Conservation (phyloP, 1,140 invertebrate species). For the Calephelis virginiensis region DNA sequence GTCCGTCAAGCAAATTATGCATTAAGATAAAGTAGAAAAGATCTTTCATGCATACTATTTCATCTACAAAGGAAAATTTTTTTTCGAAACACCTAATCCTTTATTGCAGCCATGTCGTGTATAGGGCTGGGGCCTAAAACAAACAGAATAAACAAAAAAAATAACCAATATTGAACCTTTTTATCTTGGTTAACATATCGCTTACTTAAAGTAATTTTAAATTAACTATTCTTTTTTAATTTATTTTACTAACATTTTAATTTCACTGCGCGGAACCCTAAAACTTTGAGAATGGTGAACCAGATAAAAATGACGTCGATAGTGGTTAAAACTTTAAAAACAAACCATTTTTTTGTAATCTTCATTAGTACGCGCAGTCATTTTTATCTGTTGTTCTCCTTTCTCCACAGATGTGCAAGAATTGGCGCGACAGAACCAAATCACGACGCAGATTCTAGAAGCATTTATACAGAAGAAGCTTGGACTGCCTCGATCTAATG, state of each 20-base stretch:
- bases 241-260: background rate
- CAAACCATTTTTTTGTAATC: background rate
- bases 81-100: too few relatives aligned
- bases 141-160: too few relatives aligned
- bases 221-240: background rate
- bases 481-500: slow-evolving; percentile 64
- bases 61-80: too few relatives aligned
- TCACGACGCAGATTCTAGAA: slow-evolving; percentile 85
- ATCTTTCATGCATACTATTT: too few relatives aligned
- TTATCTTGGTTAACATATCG: background rate
- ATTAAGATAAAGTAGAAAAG: too few relatives aligned
- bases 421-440: slow-evolving; percentile 84
- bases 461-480: slow-evolving; percentile 83
- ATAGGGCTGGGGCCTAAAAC: too few relatives aligned
- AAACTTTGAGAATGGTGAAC: slow-evolving; percentile 47
- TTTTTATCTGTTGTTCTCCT: slow-evolving; percentile 75
- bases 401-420: slow-evolving; percentile 79
- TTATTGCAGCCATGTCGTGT: too few relatives aligned
- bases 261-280: background rate
- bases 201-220: background rate
- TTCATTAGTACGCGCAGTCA: slow-evolving; percentile 53
- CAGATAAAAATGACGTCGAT: slow-evolving; percentile 73
- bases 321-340: slow-evolving; percentile 35
- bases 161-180: slow-evolving; percentile 4
- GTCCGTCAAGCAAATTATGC: too few relatives aligned